A percentile compares a stretch with the other conserved stretches of the same genome.
These are phyloP conservation scores for Drosophila bifasciata DNA, from an alignment of 1,140 invertebrate species.

Conservation along the genomic window DNA sequence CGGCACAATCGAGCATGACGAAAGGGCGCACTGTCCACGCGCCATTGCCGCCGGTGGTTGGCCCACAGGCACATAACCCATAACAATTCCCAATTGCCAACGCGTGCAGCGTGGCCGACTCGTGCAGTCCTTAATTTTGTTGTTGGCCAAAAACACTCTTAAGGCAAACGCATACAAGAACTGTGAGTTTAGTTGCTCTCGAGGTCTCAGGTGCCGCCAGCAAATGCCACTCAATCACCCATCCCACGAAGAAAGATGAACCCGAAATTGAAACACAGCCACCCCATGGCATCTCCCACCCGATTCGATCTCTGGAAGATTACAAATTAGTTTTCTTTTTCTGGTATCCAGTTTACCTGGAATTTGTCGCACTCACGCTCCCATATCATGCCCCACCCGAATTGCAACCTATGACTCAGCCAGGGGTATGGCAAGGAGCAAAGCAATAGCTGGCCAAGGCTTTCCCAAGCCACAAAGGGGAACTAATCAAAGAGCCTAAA, in stretches of 20 bases:
- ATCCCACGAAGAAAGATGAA: not conserved
- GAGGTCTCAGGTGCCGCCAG: slow-evolving; percentile 59
- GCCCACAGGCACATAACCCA: slow-evolving; percentile 39
- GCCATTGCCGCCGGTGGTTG: slow-evolving; percentile 66
- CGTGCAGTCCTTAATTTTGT: slow-evolving; percentile 74
- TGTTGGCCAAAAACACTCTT: slow-evolving; percentile 58
- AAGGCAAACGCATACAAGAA: slow-evolving; percentile 11
- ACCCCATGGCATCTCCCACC: slow-evolving; percentile 7
- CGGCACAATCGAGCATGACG: slow-evolving; percentile 80
- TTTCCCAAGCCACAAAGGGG: too few species aligned
- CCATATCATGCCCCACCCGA: too few species aligned
- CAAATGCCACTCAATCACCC: slow-evolving; percentile 38
- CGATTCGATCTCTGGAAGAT: slow-evolving; percentile 34
- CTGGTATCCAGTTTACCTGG: not conserved
- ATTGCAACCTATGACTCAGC: too few species aligned
- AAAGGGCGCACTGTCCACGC: slow-evolving; percentile 72
- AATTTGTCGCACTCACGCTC: not conserved
- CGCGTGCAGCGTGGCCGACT: slow-evolving; percentile 31
- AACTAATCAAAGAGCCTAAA: slow-evolving; percentile 5
- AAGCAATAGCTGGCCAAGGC: too few species aligned
- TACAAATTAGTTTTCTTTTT: slow-evolving; percentile 52
- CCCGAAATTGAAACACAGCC: not conserved
- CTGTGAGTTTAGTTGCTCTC: not conserved
- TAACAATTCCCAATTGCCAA: slow-evolving; percentile 49
- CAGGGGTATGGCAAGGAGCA: too few species aligned